phyloP scores from a whole-genome alignment of 2,113 vertebrate genomes.

The Syrmaticus mikado region DNA sequence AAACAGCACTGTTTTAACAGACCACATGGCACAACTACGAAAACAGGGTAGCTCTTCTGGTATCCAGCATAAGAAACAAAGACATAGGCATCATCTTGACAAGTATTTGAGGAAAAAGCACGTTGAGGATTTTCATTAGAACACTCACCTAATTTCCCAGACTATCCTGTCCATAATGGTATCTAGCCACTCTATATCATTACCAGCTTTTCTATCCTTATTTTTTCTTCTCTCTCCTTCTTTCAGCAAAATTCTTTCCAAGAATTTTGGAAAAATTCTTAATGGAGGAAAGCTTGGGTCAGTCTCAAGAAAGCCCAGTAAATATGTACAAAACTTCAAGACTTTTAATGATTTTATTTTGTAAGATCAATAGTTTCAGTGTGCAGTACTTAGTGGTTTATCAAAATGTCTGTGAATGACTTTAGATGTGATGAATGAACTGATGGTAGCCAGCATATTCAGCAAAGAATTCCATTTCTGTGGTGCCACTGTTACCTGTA shows the following conservation, averaged over 20 bases:
- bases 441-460: neutral
- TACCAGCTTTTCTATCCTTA: neutral
- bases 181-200: neutral
- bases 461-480: neutral
- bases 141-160: neutral
- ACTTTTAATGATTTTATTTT: neutral
- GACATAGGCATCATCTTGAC: neutral
- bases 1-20: constrained; percentile 29
- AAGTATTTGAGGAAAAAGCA: neutral
- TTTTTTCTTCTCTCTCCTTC: neutral
- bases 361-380: neutral
- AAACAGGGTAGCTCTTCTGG: neutral
- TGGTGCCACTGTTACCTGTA: constrained; percentile 67
- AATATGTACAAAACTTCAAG: neutral
- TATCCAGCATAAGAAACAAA: neutral
- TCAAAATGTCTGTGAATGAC: neutral
- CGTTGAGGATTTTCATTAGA: accelerated
- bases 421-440: neutral
- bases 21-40: neutral
- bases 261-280: neutral
- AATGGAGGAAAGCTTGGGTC: neutral
- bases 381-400: neutral
- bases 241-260: no score
- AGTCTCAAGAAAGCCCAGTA: neutral
- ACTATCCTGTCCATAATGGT: neutral